Percentiles rank a stretch among this genome's conserved stretches.
These are phyloP conservation scores for Scolanthus callimorphus DNA, from an alignment of 92 coral and sea anemone genomes.

Conservation along the genomic window DNA sequence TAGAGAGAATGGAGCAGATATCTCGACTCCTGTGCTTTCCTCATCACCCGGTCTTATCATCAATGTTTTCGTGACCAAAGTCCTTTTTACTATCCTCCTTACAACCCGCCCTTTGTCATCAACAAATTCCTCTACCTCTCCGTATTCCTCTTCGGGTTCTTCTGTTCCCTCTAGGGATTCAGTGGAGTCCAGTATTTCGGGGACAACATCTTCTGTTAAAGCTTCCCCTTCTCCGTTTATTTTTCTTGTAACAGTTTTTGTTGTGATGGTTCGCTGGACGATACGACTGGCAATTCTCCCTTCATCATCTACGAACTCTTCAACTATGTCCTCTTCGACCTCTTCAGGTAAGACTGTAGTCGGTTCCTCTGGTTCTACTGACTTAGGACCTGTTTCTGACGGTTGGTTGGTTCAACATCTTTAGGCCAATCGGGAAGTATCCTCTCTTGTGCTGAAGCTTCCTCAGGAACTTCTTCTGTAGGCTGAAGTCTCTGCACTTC, in stretches of 20 bases:
- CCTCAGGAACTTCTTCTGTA: slow-evolving; percentile 7
- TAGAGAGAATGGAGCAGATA: slow-evolving; percentile 1
- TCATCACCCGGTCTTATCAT: slow-evolving; percentile 25
- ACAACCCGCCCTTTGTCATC: slow-evolving; percentile 70
- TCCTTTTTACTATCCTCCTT: slow-evolving; percentile 35
- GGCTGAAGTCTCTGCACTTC: too few species aligned
- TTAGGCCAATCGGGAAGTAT: background rate
- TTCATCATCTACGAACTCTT: slow-evolving; percentile 56
- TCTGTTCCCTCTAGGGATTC: slow-evolving; percentile 17
- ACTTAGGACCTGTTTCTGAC: too few species aligned
- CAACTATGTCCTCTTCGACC: slow-evolving; percentile 17
- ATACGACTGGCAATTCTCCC: slow-evolving; percentile 39
- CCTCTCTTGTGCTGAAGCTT: background rate
- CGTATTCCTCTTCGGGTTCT: slow-evolving; percentile 10
- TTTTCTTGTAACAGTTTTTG: slow-evolving; percentile 34
- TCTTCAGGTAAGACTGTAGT: slow-evolving; percentile 14
- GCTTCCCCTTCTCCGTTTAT: slow-evolving; percentile 7
- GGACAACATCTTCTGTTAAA: background rate
- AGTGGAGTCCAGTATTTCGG: background rate
- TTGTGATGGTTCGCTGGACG: slow-evolving; percentile 31
- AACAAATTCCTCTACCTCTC: slow-evolving; percentile 55
- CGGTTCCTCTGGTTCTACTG: background rate
- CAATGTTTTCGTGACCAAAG: slow-evolving; percentile 8
- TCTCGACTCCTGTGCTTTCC: background rate
- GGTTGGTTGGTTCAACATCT: slow-evolving; percentile 5